Evolutionary conservation across 2,113 vertebrate species (phyloP).

Genomic region (Varanus salvator): DNA sequence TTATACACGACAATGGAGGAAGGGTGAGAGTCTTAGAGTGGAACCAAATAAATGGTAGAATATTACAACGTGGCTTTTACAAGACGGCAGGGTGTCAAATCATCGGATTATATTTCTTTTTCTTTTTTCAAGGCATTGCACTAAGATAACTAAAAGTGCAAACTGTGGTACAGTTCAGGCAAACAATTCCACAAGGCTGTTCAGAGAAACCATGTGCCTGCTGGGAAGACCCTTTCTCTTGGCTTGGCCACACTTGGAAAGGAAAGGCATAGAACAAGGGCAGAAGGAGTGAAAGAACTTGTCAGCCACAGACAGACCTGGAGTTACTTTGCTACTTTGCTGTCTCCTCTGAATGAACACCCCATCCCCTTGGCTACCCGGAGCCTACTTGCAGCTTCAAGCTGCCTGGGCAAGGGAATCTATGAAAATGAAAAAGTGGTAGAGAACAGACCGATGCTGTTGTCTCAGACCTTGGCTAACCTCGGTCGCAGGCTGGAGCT

Average conservation of each 20-base stretch:
- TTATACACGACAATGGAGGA: conserved; percentile 40
- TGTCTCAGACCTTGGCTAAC: too few relatives aligned
- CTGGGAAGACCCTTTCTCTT: neutral
- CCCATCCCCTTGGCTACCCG: too few relatives aligned
- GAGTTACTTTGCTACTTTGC: neutral
- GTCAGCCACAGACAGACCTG: neutral
- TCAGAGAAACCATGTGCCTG: neutral
- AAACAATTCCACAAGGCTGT: neutral
- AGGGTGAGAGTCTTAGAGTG: conserved; percentile 30
- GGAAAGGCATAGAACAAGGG: neutral
- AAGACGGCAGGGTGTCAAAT: neutral
- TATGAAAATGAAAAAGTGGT: neutral
- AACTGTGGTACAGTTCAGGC: neutral
- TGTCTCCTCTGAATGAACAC: neutral
- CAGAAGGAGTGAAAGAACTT: neutral
- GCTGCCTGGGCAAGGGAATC: neutral
- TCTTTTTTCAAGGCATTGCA: neutral
- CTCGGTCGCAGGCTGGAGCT: too few relatives aligned
- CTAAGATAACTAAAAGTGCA: neutral
- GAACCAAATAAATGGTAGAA: neutral
- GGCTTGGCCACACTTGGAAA: neutral
- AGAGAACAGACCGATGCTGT: neutral
- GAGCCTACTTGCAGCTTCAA: neutral
- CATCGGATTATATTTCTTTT: too few relatives aligned
- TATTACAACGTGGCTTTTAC: neutral